These are phyloP conservation scores for Pachypsylla venusta DNA, from an alignment of 1,140 invertebrate species.

Conservation along the genomic window DNA sequence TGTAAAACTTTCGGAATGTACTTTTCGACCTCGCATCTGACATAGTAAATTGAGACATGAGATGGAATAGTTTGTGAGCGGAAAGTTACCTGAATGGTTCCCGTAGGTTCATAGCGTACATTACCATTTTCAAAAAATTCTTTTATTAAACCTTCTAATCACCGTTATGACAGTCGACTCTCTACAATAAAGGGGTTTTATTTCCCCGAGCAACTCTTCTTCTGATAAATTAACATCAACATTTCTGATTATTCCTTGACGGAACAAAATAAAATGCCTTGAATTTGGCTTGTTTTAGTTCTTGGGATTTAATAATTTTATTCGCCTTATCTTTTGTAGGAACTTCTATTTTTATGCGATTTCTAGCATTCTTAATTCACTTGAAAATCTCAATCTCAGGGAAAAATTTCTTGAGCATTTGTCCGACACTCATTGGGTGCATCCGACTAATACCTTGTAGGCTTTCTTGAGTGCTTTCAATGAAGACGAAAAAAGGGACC, in stretches of 20 bases:
- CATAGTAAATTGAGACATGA: slow-evolving; percentile 1
- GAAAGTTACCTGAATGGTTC: slow-evolving; percentile 2
- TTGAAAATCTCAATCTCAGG: neutral
- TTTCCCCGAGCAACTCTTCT: neutral
- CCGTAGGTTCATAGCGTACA: neutral
- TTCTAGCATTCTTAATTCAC: neutral
- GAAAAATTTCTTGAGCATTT: neutral
- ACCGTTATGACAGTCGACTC: neutral
- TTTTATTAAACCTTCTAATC: neutral
- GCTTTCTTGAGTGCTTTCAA: neutral
- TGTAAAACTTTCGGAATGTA: slow-evolving; percentile 4
- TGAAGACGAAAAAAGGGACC: neutral
- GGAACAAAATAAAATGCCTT: neutral
- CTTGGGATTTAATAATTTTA: neutral
- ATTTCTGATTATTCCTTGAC: slow-evolving; percentile 1
- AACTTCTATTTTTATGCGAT: slow-evolving; percentile 1
- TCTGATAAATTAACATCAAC: neutral
- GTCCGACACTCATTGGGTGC: neutral
- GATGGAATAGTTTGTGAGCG: neutral
- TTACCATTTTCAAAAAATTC: neutral
- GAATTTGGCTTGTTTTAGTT: neutral
- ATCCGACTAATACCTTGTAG: neutral
- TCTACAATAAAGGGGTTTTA: neutral
- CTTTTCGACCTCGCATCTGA: neutral
- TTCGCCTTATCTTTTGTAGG: neutral